Percentiles rank a stretch among this genome's conserved stretches.
Conservation (phyloP, 2,888 invertebrate genomes). For the Flexamia atlantica region DNA sequence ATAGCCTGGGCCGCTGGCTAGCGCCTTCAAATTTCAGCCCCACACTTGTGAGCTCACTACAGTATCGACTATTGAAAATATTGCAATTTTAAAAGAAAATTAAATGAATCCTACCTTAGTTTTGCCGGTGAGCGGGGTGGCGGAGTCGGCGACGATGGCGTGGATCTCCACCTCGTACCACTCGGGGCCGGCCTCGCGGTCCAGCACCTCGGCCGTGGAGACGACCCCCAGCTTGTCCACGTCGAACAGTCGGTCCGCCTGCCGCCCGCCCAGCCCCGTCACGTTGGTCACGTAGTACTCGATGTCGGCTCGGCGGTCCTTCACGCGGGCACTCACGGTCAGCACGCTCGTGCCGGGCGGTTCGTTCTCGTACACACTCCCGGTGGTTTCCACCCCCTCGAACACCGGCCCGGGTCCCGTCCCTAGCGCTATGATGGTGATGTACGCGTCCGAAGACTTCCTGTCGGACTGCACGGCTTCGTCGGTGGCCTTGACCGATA, state of each 20-base stretch:
- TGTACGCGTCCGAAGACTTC: slow-evolving; percentile 90
- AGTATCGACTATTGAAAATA: too few relatives aligned
- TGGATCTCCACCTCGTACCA: slow-evolving; percentile 91
- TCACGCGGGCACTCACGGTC: slow-evolving; percentile 85
- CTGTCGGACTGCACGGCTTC: slow-evolving; percentile 94
- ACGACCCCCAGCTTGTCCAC: slow-evolving; percentile 94
- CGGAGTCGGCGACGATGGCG: slow-evolving; percentile 86
- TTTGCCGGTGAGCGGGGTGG: slow-evolving; percentile 83
- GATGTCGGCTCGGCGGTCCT: slow-evolving; percentile 79
- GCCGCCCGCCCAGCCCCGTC: slow-evolving; percentile 80
- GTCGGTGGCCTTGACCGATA: slow-evolving; percentile 93
- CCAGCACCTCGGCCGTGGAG: slow-evolving; percentile 89
- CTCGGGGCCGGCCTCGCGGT: slow-evolving; percentile 90
- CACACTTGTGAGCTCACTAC: too few relatives aligned
- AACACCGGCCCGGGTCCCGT: slow-evolving; percentile 79
- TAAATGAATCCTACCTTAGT: slow-evolving; percentile 84
- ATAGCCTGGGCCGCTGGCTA: too few relatives aligned
- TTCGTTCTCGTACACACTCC: slow-evolving; percentile 93
- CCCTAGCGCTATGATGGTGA: slow-evolving; percentile 87
- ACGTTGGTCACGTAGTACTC: slow-evolving; percentile 89
- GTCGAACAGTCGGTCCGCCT: slow-evolving; percentile 93
- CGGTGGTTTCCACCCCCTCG: slow-evolving; percentile 83
- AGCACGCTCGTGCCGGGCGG: slow-evolving; percentile 91
- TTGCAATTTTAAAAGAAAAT: not conserved
- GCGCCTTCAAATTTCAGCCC: too few relatives aligned